phyloP scores from a whole-genome alignment of 2,888 invertebrate species.

The Hemicrepidius hirtus region DNA sequence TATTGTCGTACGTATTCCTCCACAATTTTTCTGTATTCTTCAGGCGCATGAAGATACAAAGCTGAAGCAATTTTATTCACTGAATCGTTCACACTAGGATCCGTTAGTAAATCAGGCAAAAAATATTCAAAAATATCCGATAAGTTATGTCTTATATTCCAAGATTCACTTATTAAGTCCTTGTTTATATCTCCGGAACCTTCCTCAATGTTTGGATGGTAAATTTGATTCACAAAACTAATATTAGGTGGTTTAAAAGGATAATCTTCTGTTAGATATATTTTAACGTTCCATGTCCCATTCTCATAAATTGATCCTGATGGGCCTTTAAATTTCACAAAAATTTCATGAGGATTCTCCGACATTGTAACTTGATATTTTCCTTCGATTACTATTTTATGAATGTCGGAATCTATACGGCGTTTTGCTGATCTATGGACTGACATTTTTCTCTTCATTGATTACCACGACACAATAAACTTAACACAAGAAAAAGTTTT shows the following conservation, averaged over 20 bases:
- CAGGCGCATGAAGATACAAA: conserved; percentile 99
- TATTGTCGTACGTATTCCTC: conserved; percentile 98
- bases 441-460: background rate
- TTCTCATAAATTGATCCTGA: conserved; percentile 98
- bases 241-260: conserved; percentile 99
- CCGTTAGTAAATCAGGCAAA: conserved; percentile 98
- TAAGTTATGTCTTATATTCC: conserved; percentile 99
- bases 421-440: background rate
- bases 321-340: conserved; percentile 99
- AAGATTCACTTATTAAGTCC: conserved; percentile 99
- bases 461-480: background rate
- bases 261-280: conserved; percentile 99
- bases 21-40: conserved; percentile 99
- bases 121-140: conserved; percentile 99
- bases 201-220: conserved; percentile 99
- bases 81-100: conserved; percentile 99
- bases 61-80: conserved; percentile 99
- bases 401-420: conserved; percentile 15
- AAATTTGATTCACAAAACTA: conserved; percentile 99
- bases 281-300: conserved; percentile 99
- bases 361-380: conserved; percentile 99
- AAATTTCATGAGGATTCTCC: conserved; percentile 95
- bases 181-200: conserved; percentile 99
- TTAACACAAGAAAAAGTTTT: too few species aligned
- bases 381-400: conserved; percentile 84